Evolutionary conservation across 2,797 vertebrate genomes (phyloP), one percentile per base, ranked within the genome.

Genomic region (Spinus olivaceus): DNA sequence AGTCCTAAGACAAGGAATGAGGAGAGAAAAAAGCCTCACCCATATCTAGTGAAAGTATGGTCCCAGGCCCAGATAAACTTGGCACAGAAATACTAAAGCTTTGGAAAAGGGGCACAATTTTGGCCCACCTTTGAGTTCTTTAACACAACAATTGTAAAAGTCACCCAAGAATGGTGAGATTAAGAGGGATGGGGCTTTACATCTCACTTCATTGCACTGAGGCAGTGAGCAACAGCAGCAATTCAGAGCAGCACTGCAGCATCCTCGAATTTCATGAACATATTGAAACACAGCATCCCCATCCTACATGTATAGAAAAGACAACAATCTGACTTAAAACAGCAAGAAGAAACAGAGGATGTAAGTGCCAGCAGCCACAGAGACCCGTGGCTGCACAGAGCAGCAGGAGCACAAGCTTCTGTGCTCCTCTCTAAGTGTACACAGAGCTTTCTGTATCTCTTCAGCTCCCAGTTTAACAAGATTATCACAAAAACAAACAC

Each of bases 331-430:
- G 30, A 53, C 41, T 53, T 37, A 20, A 33, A 88, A 47, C 8
- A 49, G 10, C 25, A 67, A 50, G 44, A 90, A 76, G 63, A 66
- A 51, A 60, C 12, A 64, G 27, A 59, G 11, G 12, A 67, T 8
- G 0, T 6, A 66, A 70, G 35, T 63, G 30, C 28, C 63, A 88
- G 46, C n/a, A 85, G 61, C 21, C 53, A 42, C 11, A 57, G 30
- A 35, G 17, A 8, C 27, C 4, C 0, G 0, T 11, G 32, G 51
- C 20, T 66, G 61, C 33, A 46, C 16, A 33, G 33, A 80, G 18
- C 32, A 73, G 60, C 47, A 56, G 27, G 37, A 32, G 35, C 25
- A 39, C 28, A 57, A 37, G 23, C 42, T 69, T 72, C 64, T 73
- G 51, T 59, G 60, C 42, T 70, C 27, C 21, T 82, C 47, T 50